Evolutionary conservation across 2,113 vertebrate genomes (phyloP).

Genomic region (Cepphus grylle): DNA sequence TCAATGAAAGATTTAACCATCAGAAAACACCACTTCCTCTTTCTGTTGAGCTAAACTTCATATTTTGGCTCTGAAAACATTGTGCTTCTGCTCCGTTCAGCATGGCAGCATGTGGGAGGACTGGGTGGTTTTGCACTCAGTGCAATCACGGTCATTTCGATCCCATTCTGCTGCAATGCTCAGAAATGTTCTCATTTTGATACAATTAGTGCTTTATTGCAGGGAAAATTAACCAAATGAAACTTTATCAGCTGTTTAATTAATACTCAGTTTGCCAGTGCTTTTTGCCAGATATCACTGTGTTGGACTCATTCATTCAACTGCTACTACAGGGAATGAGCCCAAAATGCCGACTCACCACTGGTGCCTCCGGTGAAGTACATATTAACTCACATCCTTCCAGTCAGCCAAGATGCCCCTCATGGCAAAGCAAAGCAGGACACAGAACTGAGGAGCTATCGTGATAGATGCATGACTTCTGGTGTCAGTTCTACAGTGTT

Average conservation of each 20-base stretch:
- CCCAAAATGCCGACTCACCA: not conserved
- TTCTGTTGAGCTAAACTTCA: not conserved
- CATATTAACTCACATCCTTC: not conserved
- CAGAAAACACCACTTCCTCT: not conserved
- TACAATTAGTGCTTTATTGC: slow-evolving; percentile 22
- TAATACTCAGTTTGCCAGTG: slow-evolving; percentile 39
- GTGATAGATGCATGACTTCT: not conserved
- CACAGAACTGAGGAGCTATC: not conserved
- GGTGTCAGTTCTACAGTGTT: not conserved
- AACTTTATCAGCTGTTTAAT: slow-evolving; percentile 69
- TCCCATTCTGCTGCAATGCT: not conserved
- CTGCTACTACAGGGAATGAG: not conserved
- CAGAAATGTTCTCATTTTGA: not conserved
- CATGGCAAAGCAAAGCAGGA: not conserved
- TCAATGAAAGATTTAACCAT: not conserved
- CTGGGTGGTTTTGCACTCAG: not conserved
- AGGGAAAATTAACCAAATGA: slow-evolving; percentile 60
- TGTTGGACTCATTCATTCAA: not conserved
- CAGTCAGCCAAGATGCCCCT: not conserved
- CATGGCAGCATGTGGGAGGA: not conserved
- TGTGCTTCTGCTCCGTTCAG: not conserved
- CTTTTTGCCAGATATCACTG: not conserved
- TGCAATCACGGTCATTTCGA: not conserved
- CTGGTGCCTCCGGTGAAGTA: not conserved
- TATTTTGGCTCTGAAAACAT: not conserved